A percentile compares a stretch with the other conserved stretches of the same genome.
These are phyloP conservation scores for Corythornis vintsioides DNA, from an alignment of 2,113 vertebrate genomes.

Conservation along the genomic window DNA sequence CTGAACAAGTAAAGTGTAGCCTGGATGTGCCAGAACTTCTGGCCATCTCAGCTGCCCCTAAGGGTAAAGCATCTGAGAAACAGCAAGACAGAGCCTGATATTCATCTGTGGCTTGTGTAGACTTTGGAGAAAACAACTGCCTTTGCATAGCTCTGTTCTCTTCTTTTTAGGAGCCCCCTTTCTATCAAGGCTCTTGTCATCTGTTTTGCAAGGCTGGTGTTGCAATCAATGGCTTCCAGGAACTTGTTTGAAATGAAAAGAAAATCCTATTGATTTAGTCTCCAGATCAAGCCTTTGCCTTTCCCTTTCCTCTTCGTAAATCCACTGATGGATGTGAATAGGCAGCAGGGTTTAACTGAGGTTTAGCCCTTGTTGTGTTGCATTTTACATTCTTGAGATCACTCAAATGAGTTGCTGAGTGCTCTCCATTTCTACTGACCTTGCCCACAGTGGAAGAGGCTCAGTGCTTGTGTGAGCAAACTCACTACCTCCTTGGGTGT, in stretches of 20 bases:
- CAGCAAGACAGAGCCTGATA: no score
- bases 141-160: background rate
- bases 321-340: background rate
- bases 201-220: background rate
- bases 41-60: background rate
- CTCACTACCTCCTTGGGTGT: fast-evolving
- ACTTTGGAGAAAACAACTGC: background rate
- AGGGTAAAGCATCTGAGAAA: background rate
- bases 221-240: background rate
- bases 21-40: background rate
- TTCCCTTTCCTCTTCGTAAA: background rate
- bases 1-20: background rate
- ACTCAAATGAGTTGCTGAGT: background rate
- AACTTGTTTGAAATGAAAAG: conserved; percentile 22
- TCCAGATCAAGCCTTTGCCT: background rate
- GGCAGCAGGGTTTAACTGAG: background rate
- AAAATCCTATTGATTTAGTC: conserved; percentile 36
- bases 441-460: background rate
- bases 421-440: background rate
- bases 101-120: background rate
- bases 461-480: background rate
- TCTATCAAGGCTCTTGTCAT: background rate
- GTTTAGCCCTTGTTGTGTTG: background rate
- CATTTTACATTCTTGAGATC: background rate
- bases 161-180: background rate